Evolutionary conservation across 2,113 vertebrate species (phyloP).

Genomic region (Alethe diademata): DNA sequence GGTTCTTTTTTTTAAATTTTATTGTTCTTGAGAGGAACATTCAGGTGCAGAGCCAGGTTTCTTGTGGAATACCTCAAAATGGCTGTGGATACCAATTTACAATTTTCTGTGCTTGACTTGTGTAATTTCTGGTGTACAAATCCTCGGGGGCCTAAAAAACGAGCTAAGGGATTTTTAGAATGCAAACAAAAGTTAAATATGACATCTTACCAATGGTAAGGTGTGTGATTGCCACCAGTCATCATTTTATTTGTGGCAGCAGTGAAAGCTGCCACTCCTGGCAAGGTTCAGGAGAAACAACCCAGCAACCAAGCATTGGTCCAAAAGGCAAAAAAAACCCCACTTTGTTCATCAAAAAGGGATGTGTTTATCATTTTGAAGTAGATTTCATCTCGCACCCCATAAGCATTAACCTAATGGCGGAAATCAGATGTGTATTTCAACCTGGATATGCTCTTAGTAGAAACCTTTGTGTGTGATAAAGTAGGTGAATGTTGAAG

Average conservation of each 20-base stretch:
- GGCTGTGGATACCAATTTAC: neutral
- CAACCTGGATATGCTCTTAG: slow-evolving; percentile 43
- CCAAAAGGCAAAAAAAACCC: slow-evolving; percentile 12
- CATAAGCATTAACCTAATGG: slow-evolving; percentile 29
- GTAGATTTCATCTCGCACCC: neutral
- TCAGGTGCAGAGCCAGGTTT: slow-evolving; percentile 43
- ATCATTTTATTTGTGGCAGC: neutral
- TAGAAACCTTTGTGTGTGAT: slow-evolving; percentile 49
- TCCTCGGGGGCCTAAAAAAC: neutral
- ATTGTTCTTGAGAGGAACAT: slow-evolving; percentile 20
- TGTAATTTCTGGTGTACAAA: slow-evolving; percentile 62
- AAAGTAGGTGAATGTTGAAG: slow-evolving; percentile 58
- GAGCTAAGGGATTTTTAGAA: neutral
- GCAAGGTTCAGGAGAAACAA: neutral
- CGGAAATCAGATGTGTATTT: slow-evolving; percentile 18
- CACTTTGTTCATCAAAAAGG: neutral
- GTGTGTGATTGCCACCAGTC: neutral
- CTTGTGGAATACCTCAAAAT: slow-evolving; percentile 52
- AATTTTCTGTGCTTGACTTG: slow-evolving; percentile 21
- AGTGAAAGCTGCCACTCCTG: neutral
- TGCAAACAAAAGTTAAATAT: neutral
- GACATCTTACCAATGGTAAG: neutral
- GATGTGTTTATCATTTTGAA: neutral
- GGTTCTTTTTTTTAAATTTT: neutral
- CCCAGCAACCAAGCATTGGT: neutral